Base-by-base conservation (phyloP, 2,113 vertebrate genomes). In the Cyprinodon tularosa region DNA sequence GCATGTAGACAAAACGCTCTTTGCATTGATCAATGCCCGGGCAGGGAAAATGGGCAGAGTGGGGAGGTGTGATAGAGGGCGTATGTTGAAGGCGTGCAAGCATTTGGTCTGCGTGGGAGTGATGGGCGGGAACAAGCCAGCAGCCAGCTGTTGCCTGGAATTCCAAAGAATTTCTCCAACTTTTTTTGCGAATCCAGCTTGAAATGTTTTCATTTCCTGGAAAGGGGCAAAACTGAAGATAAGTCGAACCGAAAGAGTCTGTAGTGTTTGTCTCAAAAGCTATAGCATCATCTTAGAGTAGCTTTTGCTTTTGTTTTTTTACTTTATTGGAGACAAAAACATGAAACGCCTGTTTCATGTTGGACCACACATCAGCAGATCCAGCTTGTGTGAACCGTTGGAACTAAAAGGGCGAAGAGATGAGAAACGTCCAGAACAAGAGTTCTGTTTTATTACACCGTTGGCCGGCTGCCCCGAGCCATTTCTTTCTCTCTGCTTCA, bases 101-200 rank as follows among this genome's bases (percentile, higher is more conserved):
- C 71, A 20, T 88, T 79, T 68, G 68, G 78, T 77, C 64, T 70
- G 73, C 76, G 72, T 74, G 74, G 45, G 74, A 59, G 70, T 4
- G 72, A 47, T 75, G 88, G 87, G 86, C 42, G 79, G 83, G 72
- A 76, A 61, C 38, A 48, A 84, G 39, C 67, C n/a, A 60, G 67
- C 72, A 71, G 80, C 80, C 91, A 91, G 90, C 91, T 92, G 92
- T 87, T 91, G 83, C 42, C 71, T 81, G 66, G 80, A 87, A 89
- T 90, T 92, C 84, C 89, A 81, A 20, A 80, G 75, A 40, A 20
- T 75, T 65, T 72, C 84, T 71, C 78, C 38, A 78, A 62, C 53
- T 69, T 82, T 71, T 85, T 82, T 71, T 38, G 62, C 9, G 3
- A 40, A 64, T 15, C 40, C 38, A 12, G 53, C 14, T 5, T 73